phyloP scores from a whole-genome alignment of 92 coral and sea anemone genomes.

The Heteractis magnifica region DNA sequence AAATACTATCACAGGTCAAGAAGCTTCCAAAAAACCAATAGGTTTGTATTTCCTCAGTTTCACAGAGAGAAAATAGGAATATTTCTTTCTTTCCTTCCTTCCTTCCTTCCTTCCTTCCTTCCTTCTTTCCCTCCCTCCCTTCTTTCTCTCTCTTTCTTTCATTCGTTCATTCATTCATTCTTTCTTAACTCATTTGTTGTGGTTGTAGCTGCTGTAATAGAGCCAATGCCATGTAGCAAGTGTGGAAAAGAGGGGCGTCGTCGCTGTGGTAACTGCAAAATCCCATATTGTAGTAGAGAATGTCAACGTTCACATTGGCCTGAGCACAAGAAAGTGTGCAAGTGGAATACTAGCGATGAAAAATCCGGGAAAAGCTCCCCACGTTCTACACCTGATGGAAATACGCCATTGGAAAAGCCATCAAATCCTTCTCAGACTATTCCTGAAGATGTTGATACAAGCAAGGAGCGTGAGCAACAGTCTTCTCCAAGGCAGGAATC shows the following conservation, averaged over 20 bases:
- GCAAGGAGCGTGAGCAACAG: not conserved
- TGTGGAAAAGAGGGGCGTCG: conserved; percentile 67
- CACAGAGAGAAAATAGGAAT: too few relatives aligned
- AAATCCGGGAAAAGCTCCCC: not conserved
- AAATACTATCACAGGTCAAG: too few relatives aligned
- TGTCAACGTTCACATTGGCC: conserved; percentile 86
- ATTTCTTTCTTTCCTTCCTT: too few relatives aligned
- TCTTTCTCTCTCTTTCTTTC: too few relatives aligned
- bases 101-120: too few relatives aligned
- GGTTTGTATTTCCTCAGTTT: not conserved
- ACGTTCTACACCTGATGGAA: too few relatives aligned
- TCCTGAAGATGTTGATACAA: not conserved
- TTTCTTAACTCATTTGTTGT: too few relatives aligned
- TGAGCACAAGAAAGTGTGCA: conserved; percentile 66
- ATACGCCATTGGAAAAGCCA: not conserved
- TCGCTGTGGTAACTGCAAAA: conserved; percentile 84
- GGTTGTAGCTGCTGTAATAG: not conserved
- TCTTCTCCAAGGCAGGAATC: not conserved
- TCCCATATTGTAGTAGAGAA: conserved; percentile 86
- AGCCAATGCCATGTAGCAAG: conserved; percentile 60
- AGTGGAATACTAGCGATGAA: conserved; percentile 23
- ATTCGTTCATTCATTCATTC: too few relatives aligned
- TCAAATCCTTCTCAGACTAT: not conserved
- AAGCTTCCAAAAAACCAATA: conserved; percentile 1
- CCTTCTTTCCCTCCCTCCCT: too few relatives aligned